Evolutionary conservation across 2,888 invertebrate species (phyloP), one percentile per base, ranked within the genome.

Genomic region (Orthonychiurus folsomi): DNA sequence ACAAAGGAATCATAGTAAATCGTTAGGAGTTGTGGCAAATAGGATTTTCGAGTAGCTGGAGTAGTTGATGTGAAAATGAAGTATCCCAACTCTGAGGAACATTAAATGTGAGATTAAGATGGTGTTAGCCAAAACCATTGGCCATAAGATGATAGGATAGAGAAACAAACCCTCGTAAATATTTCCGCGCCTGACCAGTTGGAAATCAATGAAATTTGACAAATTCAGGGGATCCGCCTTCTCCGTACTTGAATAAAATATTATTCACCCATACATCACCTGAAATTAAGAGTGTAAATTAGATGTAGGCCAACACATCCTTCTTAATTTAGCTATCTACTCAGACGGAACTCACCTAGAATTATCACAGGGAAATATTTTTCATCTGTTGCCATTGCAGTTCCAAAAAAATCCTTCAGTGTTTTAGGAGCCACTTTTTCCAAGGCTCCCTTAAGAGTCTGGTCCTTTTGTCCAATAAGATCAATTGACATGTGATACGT

Each of bases 201-300:
- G 71, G 52, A 65, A 66, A 28, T 71, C 71, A 23, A 71, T 65
- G 53, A 69, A 66, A 28, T 62, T n/a, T 60, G 23, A 67, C 47
- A n/a, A 23, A 47, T 12, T n/a, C 26, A 3, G 59, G 48, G 9
- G 61, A n/a, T 0, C 60, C 61, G 12, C 59, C 48, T 1, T 59
- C 48, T 47, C 66, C 59, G 23, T 72, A 64, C 59, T 70, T 69
- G 59, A 69, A 57, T 1, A 72, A 56, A 50, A 71, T 28, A 50
- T 71, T 71, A 48, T 69, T 71, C 1, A 53, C 54, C 71, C 71
- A 71, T 1, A 69, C 28, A 55, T 71, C 71, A 23, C 61, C 66
- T 26, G 67, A 68, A 48, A 63, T 63, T 20, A 70, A 1, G 0
- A 63, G 64, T 12, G 48, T 15, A 48, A 15, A 48, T 48, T 48